Evolutionary conservation across 2,888 invertebrate species (phyloP).

Genomic region (Gisinianus flammeolus): DNA sequence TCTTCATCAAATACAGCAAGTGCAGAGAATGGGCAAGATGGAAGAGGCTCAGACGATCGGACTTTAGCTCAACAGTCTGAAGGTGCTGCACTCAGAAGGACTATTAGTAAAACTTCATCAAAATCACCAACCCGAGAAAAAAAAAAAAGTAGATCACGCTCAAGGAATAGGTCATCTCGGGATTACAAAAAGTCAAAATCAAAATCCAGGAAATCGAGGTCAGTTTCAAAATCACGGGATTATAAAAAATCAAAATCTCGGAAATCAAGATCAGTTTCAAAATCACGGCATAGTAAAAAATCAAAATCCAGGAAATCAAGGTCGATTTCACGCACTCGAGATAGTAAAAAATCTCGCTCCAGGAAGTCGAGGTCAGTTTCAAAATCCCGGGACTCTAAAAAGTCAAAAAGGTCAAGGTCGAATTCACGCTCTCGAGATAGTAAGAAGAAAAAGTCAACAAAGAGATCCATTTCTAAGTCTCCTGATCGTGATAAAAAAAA

Average conservation of each 20-base stretch:
- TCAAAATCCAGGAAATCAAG: conserved; percentile 17
- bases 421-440: neutral
- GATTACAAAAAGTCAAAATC: conserved; percentile 8
- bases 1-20: neutral
- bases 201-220: conserved; percentile 24
- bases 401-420: conserved; percentile 4
- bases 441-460: neutral
- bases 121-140: neutral
- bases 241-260: conserved; percentile 3
- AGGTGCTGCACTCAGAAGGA: neutral
- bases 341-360: conserved; percentile 5
- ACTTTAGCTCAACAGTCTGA: neutral
- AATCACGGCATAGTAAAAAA: conserved; percentile 16
- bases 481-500: conserved; percentile 27
- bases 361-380: conserved; percentile 37
- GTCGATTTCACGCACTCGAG: conserved; percentile 16
- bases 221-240: conserved; percentile 28
- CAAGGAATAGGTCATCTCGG: neutral
- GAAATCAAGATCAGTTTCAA: conserved; percentile 15
- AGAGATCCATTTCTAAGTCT: conserved; percentile 36
- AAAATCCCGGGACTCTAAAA: conserved; percentile 27
- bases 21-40: neutral
- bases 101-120: neutral
- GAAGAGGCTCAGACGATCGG: neutral
- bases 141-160: neutral